phyloP scores from a whole-genome alignment of 2,888 invertebrate species.

The Halictus quadricinctus region DNA sequence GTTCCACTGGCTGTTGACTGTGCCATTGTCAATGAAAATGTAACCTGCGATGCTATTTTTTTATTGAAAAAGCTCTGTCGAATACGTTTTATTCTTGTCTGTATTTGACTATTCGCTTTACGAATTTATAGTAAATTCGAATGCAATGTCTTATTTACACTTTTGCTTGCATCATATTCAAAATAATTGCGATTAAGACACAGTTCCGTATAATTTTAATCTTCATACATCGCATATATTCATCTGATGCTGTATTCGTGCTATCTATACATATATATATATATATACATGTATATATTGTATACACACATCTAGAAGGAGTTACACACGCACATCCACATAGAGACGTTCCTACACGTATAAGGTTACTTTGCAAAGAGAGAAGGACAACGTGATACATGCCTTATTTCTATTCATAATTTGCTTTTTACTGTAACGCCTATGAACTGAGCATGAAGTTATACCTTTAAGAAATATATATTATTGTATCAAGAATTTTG shows the following conservation, averaged over 20 bases:
- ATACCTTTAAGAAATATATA: too few species aligned
- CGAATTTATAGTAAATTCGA: slow-evolving; percentile 14
- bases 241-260: slow-evolving; percentile 43
- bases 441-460: slow-evolving; percentile 17
- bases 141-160: slow-evolving; percentile 31
- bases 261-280: slow-evolving; percentile 30
- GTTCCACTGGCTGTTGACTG: slow-evolving; percentile 86
- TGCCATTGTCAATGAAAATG: slow-evolving; percentile 82
- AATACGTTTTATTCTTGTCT: slow-evolving; percentile 1
- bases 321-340: slow-evolving; percentile 16
- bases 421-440: slow-evolving; percentile 1
- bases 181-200: slow-evolving; percentile 39
- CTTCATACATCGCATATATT: slow-evolving; percentile 42
- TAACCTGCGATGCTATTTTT: slow-evolving; percentile 61
- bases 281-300: slow-evolving; percentile 13
- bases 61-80: background rate
- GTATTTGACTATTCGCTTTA: slow-evolving; percentile 1
- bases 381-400: slow-evolving; percentile 8
- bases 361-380: background rate
- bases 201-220: slow-evolving; percentile 39
- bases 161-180: slow-evolving; percentile 41
- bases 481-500: too few species aligned
- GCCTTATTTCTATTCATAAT: slow-evolving; percentile 11
- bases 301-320: slow-evolving; percentile 37
- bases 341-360: background rate